Conservation (phyloP, 1,140 invertebrate genomes). For the Trypoxylus dichotomus region DNA sequence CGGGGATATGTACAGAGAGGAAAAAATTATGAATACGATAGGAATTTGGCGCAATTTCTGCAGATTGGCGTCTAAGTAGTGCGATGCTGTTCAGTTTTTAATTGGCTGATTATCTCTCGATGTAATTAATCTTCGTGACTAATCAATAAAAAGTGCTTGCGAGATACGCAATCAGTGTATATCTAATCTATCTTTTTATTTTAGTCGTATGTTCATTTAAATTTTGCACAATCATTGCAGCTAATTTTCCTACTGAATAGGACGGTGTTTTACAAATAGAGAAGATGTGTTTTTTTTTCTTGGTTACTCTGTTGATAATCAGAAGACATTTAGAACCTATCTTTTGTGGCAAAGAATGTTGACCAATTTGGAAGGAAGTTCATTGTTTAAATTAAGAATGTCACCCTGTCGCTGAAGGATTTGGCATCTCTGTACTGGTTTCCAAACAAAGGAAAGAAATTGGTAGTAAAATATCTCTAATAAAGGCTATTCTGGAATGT, state of each 20-base stretch:
- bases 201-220: neutral
- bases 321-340: too few species aligned
- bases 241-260: neutral
- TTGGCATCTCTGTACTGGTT: too few species aligned
- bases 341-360: too few species aligned
- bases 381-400: too few species aligned
- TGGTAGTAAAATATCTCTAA: too few species aligned
- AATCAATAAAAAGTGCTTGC: neutral
- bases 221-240: neutral
- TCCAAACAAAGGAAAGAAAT: too few species aligned
- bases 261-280: neutral
- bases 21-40: neutral
- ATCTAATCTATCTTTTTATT: too few species aligned
- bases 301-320: too few species aligned
- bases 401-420: too few species aligned
- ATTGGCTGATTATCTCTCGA: neutral
- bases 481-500: too few species aligned
- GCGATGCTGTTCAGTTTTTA: neutral
- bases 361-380: too few species aligned
- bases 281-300: too few species aligned
- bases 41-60: neutral
- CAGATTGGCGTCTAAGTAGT: neutral
- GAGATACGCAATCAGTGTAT: neutral
- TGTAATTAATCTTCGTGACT: conserved; percentile 3
- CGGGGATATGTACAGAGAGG: neutral